These are phyloP conservation scores for Oryzaephilus surinamensis DNA, from an alignment of 1,140 invertebrate genomes.

Conservation along the genomic window DNA sequence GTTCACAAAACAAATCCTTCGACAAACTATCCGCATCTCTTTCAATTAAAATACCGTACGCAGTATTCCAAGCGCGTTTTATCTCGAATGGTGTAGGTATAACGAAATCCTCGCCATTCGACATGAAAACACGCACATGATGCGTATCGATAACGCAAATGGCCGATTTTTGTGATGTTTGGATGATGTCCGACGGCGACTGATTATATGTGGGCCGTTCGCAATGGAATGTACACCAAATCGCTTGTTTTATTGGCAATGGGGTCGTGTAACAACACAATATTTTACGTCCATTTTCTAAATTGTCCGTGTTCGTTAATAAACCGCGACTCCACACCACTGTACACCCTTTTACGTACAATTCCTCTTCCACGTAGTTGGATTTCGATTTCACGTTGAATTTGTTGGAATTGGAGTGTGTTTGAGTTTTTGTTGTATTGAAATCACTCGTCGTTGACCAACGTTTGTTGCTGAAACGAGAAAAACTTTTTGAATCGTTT, in stretches of 20 bases:
- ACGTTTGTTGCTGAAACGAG: slow-evolving; percentile 7
- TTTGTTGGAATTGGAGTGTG: slow-evolving; percentile 12
- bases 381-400: no score
- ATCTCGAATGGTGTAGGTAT: slow-evolving; percentile 79
- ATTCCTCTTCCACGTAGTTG: slow-evolving; percentile 62
- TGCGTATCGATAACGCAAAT: slow-evolving; percentile 69
- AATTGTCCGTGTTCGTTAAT: slow-evolving; percentile 35
- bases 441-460: not conserved
- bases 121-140: slow-evolving; percentile 66
- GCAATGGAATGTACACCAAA: slow-evolving; percentile 66
- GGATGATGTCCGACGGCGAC: no score
- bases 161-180: slow-evolving; percentile 26
- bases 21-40: slow-evolving; percentile 39
- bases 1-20: not conserved
- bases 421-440: not conserved
- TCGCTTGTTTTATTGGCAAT: slow-evolving; percentile 66
- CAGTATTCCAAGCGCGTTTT: slow-evolving; percentile 61
- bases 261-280: slow-evolving; percentile 70
- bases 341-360: slow-evolving; percentile 76
- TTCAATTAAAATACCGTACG: slow-evolving; percentile 68
- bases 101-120: slow-evolving; percentile 71
- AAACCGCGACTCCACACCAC: slow-evolving; percentile 69
- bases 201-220: slow-evolving; percentile 40
- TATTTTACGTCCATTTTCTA: slow-evolving; percentile 41
- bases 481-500: slow-evolving; percentile 20